Evolutionary conservation across 1,140 invertebrate genomes (phyloP).

Genomic region (Caerostris extrusa): DNA sequence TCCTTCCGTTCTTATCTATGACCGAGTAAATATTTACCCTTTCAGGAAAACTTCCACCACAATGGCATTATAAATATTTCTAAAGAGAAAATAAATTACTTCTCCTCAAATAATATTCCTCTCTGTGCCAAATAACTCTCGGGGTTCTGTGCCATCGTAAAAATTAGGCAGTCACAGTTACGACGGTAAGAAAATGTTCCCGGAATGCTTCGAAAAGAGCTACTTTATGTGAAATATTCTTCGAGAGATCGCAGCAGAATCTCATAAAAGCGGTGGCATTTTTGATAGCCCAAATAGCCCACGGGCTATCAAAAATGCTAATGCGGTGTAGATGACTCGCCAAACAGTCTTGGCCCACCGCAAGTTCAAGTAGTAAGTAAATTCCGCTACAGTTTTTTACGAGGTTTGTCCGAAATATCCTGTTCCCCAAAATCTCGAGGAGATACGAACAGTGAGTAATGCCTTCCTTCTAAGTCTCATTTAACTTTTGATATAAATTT

Average conservation of each 20-base stretch:
- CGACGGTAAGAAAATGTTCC: neutral
- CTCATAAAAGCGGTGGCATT: slow-evolving; percentile 43
- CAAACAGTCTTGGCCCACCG: neutral
- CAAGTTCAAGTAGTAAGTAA: slow-evolving; percentile 39
- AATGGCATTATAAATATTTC: neutral
- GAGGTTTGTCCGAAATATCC: no score
- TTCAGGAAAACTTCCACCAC: neutral
- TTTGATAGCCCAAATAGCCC: neutral
- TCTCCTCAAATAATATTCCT: neutral
- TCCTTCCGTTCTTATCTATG: neutral
- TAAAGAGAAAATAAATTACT: slow-evolving; percentile 27
- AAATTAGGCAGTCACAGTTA: slow-evolving; percentile 45
- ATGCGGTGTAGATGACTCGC: neutral
- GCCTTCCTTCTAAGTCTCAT: no score
- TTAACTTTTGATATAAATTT: no score
- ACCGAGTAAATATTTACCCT: neutral
- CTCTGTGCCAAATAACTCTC: neutral
- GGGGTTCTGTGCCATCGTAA: neutral
- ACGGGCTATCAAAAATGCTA: no score
- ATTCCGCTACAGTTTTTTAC: no score
- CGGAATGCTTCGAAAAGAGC: neutral
- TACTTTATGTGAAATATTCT: slow-evolving; percentile 27
- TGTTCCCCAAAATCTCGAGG: no score
- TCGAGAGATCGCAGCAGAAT: neutral
- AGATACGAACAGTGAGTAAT: no score